Evolutionary conservation across 2,113 vertebrate genomes (phyloP).

Genomic region (Taurulus bubalis): DNA sequence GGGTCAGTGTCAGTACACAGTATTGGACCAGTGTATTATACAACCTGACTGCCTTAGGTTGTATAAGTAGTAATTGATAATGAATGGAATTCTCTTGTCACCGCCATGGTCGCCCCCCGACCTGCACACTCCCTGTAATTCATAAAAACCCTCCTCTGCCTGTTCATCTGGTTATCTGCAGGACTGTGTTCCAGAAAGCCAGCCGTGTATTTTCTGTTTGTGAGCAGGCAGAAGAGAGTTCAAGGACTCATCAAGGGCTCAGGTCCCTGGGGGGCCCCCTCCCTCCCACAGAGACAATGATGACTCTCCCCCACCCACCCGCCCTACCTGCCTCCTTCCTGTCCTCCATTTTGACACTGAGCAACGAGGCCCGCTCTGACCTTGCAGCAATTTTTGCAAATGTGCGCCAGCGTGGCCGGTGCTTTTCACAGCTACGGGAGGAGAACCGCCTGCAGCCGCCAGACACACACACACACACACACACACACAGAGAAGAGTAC

Average conservation of each 20-base stretch:
- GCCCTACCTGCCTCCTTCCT: slow-evolving; percentile 27
- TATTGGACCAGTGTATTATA: not conserved
- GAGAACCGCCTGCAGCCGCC: slow-evolving; percentile 30
- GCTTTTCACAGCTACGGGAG: slow-evolving; percentile 22
- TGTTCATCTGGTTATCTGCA: not conserved
- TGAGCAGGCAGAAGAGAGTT: slow-evolving; percentile 52
- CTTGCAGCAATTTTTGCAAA: slow-evolving; percentile 62
- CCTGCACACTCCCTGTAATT: not conserved
- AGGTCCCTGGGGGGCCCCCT: slow-evolving; percentile 5
- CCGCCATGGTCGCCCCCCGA: not conserved
- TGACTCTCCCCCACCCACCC: slow-evolving; percentile 28
- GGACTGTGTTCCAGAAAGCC: slow-evolving; percentile 7
- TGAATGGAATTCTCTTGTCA: slow-evolving; percentile 10
- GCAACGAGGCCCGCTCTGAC: slow-evolving; percentile 53
- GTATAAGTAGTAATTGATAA: not conserved
- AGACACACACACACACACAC: not conserved
- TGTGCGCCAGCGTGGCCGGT: slow-evolving; percentile 6
- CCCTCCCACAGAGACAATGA: slow-evolving; percentile 48
- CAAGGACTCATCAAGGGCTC: slow-evolving; percentile 70
- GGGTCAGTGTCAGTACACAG: not conserved
- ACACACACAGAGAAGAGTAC: slow-evolving; percentile 7
- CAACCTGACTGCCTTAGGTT: not conserved
- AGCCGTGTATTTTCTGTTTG: slow-evolving; percentile 28
- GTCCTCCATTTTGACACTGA: slow-evolving; percentile 67
- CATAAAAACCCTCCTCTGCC: slow-evolving; percentile 3